Evolutionary conservation across 2,113 vertebrate genomes (phyloP).

Genomic region (Uria aalge): DNA sequence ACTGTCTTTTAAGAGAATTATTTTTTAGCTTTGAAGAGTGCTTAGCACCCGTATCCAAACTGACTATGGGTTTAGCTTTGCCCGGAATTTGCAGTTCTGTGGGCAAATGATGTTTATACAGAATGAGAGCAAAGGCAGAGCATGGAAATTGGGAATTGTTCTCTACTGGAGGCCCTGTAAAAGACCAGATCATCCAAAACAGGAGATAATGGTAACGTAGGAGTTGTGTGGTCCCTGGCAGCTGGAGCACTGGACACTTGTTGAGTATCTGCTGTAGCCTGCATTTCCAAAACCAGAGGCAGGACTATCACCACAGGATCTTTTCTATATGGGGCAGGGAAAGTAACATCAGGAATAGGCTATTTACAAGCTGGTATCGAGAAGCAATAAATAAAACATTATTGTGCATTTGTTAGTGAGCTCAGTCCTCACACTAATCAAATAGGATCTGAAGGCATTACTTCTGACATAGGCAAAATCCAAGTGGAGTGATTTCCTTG

Average conservation of each 20-base stretch:
- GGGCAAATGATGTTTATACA: background rate
- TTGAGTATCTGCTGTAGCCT: background rate
- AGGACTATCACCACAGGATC: background rate
- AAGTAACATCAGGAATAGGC: background rate
- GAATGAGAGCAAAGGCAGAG: background rate
- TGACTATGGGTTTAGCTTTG: background rate
- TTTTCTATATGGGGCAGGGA: background rate
- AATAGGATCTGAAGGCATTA: accelerated
- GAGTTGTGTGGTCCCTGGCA: background rate
- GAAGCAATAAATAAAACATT: background rate
- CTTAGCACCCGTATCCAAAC: background rate
- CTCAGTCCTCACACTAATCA: background rate
- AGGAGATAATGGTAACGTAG: accelerated
- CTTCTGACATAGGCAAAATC: background rate
- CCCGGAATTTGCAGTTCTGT: background rate
- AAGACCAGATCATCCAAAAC: background rate
- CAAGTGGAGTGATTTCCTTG: background rate
- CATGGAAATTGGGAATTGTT: background rate
- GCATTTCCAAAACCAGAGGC: background rate
- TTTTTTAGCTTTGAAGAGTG: background rate
- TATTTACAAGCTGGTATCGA: background rate
- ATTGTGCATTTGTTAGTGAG: background rate
- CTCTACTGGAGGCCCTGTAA: background rate
- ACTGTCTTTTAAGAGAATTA: background rate
- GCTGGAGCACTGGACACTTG: background rate